Evolutionary conservation across 2,797 vertebrate genomes (phyloP), one percentile per base, ranked within the genome.

Genomic region (Chrosomus eos): DNA sequence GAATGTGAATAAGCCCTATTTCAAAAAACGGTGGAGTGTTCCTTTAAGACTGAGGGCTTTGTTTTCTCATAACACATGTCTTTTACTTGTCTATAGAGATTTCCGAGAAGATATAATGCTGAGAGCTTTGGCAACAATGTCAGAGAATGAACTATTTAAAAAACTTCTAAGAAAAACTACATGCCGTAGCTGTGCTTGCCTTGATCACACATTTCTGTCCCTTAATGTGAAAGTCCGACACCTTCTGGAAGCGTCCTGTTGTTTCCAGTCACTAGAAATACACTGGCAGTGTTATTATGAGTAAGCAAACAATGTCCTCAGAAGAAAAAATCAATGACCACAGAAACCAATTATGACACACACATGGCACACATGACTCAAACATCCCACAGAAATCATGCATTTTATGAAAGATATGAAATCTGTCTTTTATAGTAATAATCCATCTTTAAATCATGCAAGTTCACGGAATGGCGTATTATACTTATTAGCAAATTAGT

Each of bases 301-400:
- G 62, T 31, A 77, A 23, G n/a, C 23, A 84, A 68, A 78, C 74
- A 78, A 62, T 48, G 14, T 58, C 38, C 38, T 70, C 66, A 14
- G 26, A 71, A 21, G 28, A 48, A 78, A 71, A 68, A 71, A 84
- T 84, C 66, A 78, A 62, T 84, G 53, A 33, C 19, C 11, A 19
- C 66, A n/a, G n/a, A 62, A 70, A 78, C 66, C 51, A 58, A 43
- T 71, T 84, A 55, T 72, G 26, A 72, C 60, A 83, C 71, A 64
- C 8, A 26, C 16, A 53, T 13, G n/a, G n/a, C 36, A 70, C 23
- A 71, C 18, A 55, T 31, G 51, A 43, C 48, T 48, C 48, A 51
- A 40, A 33, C 28, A 38, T 60, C 40, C 36, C 21, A 43, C 21
- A 48, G 51, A 60, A 64, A 11, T 5, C 26, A 8, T n/a, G 6